Base-by-base conservation (phyloP, 2,888 invertebrate genomes). In the Tethea ocularis region DNA sequence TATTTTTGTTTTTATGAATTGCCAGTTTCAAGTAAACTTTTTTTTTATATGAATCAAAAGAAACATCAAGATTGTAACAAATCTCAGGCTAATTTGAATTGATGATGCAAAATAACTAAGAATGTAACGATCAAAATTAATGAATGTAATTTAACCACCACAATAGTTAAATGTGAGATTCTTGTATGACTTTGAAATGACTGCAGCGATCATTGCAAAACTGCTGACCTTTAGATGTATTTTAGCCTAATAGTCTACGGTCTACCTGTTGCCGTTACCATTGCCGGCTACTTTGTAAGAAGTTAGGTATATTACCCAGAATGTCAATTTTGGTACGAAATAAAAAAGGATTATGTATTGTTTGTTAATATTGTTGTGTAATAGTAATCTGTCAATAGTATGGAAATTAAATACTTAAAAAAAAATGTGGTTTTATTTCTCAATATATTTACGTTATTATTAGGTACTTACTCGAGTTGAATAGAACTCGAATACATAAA, bases 131-230 rank as follows among this genome's bases (percentile, higher is more conserved):
- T 46, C 46, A 20, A 46, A 46, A 46, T 20, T 46, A 46, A 46
- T 46, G 20, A 20, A 46, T 46, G 46, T 46, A 46, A 46, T 46
- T n/a, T 46, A 46, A 20, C n/a, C 46, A 46, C 46, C 20, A 46
- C 46, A 46, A 46, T 46, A 46, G 46, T 46, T 46, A 10, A 46
- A 46, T 46, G 46, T 46, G 46, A 20, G 46, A 46, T 46, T 17
- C 8, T 46, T 15, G 7, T 8, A 46, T 46, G 46, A 46, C 46
- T 46, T 46, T 46, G 46, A 46, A 46, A 46, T 10, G 46, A 20
- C 46, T 46, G 20, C 46, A 46, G 46, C 46, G 46, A 46, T 17
- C 41, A 17, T 46, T 46, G 46, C 46, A 20, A 17, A 46, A 46
- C 46, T 20, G 20, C 10, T 46, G 46, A 46, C 46, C 46, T 46